Evolutionary conservation across 2,888 invertebrate genomes (phyloP).

Genomic region (Diaperis boleti): DNA sequence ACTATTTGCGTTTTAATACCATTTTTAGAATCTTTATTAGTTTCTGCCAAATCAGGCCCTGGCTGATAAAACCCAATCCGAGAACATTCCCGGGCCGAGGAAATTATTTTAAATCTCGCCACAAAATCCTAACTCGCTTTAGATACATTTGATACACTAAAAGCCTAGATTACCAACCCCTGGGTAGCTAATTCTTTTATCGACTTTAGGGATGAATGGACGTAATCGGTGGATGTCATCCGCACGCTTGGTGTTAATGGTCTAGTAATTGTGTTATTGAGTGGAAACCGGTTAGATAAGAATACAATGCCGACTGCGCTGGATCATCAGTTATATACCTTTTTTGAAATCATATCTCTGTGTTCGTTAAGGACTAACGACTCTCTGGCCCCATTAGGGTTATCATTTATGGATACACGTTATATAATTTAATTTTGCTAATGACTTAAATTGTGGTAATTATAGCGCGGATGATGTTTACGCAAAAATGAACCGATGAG

Average conservation of each 20-base stretch:
- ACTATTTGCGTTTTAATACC: too few relatives aligned
- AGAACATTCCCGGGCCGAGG: too few relatives aligned
- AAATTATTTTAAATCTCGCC: too few relatives aligned
- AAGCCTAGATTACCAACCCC: slow-evolving; percentile 8
- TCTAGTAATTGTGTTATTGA: slow-evolving; percentile 65
- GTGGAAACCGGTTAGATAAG: slow-evolving; percentile 65
- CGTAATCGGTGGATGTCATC: slow-evolving; percentile 54
- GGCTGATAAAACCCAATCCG: too few relatives aligned
- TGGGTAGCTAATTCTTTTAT: slow-evolving; percentile 44
- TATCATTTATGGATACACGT: slow-evolving; percentile 24
- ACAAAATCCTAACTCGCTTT: slow-evolving; percentile 26
- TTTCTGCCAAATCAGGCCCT: too few relatives aligned
- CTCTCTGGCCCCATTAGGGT: slow-evolving; percentile 28
- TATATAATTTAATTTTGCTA: slow-evolving; percentile 37
- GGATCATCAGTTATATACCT: slow-evolving; percentile 48
- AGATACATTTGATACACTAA: slow-evolving; percentile 17
- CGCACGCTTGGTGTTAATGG: slow-evolving; percentile 57
- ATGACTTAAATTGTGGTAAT: slow-evolving; percentile 34
- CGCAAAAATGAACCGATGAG: not conserved
- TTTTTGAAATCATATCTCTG: slow-evolving; percentile 51
- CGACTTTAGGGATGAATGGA: slow-evolving; percentile 45
- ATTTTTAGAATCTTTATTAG: too few relatives aligned
- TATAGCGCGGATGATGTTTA: slow-evolving; percentile 15
- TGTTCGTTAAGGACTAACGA: slow-evolving; percentile 50
- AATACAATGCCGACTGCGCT: slow-evolving; percentile 47